phyloP scores from a whole-genome alignment of 2,113 vertebrate genomes.

The Protobothrops flavoviridis region DNA sequence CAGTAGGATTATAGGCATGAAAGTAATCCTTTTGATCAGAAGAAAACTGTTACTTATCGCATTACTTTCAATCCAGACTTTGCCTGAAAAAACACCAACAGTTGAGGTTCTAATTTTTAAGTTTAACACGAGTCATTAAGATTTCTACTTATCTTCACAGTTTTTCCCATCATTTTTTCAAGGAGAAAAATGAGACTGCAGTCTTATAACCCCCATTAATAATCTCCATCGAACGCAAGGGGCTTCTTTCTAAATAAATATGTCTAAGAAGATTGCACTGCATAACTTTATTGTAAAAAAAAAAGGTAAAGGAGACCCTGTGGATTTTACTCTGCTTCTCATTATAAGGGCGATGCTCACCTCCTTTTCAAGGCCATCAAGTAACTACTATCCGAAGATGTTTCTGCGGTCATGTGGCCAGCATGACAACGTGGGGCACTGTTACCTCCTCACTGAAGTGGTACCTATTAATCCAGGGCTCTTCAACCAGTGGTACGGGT shows the following conservation, averaged over 20 bases:
- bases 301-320: too few species aligned
- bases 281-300: background rate
- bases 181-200: background rate
- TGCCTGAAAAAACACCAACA: background rate
- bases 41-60: background rate
- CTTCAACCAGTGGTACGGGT: too few species aligned
- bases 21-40: background rate
- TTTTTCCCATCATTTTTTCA: background rate
- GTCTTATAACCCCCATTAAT: background rate
- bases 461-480: too few species aligned
- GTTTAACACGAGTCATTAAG: background rate
- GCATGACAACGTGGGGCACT: too few species aligned
- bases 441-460: too few species aligned
- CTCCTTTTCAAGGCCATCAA: too few species aligned
- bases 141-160: background rate
- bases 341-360: too few species aligned
- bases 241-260: background rate
- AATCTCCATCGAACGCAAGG: background rate
- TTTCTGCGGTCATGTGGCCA: too few species aligned
- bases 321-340: too few species aligned
- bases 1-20: background rate
- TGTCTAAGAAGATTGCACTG: background rate
- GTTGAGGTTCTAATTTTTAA: background rate
- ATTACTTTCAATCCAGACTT: background rate
- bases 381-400: too few species aligned